Base-by-base conservation (phyloP, 2,797 vertebrate genomes). In the Chiloscyllium punctatum region DNA sequence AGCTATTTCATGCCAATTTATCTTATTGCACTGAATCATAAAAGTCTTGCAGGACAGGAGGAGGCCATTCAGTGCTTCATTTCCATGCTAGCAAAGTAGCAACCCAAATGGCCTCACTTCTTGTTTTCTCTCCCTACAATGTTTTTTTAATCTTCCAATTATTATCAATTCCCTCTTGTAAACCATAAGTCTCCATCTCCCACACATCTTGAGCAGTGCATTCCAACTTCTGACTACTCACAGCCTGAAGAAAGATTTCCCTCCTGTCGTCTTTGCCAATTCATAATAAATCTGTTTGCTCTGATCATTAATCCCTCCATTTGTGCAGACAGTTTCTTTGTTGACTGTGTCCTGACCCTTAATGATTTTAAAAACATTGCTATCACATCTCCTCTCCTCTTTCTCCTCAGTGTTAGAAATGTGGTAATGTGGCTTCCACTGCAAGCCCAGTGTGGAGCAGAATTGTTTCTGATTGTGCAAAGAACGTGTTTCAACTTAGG, bases 1-100 rank as follows among this genome's bases (percentile, higher is more conserved):
- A 95, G 77, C 53, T 90, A 97, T 96, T 71, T 96, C 94, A 30
- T 95, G 68, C 95, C 95, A 94, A 82, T 96, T 97, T 69, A 62
- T 66, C 18, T 18, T 94, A 37, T 25, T 69, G 42, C 91, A 37
- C 27, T 87, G 84, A 77, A 77, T 87, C 7, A 53, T 53, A 27
- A 48, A 23, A 53, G 9, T 21, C 16, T 87, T 53, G 51, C 42
- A 48, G 15, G 90, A 68, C 90, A 62, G 33, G 18, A 37, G 62
- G 62, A 18, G 18, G 30, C 25, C 11, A 33, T 23, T n/a, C 62
- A 68, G 90, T 21, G 33, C 23, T 1, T 2, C 9, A n/a, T 33
- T 3, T 33, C 30, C 33, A 7, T 77, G 74, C 71, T n/a, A 3
- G 5, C 69, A 27, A 23, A 25, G 69, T 25, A 71, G 71, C 21